Evolutionary conservation across 2,797 vertebrate species (phyloP).

Genomic region (Brachyrhaphis roseni): DNA sequence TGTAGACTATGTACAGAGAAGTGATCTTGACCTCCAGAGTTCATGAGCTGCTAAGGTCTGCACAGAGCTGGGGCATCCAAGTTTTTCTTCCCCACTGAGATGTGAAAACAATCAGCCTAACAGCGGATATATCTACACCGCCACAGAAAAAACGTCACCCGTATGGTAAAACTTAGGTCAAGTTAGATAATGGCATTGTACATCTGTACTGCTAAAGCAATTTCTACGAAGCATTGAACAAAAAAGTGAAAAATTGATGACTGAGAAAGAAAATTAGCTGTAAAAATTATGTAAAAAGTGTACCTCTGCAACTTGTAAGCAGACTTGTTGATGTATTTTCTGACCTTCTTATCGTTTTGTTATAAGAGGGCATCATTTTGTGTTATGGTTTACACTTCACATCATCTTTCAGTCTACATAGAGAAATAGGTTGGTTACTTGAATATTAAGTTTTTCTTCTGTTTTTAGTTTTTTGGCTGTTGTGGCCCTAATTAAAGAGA

Average conservation of each 20-base stretch:
- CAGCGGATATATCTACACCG: slow-evolving; percentile 51
- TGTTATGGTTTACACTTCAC: not conserved
- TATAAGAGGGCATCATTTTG: not conserved
- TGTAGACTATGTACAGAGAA: slow-evolving; percentile 54
- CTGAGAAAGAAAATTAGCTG: not conserved
- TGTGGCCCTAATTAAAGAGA: too few species aligned
- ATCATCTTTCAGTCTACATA: not conserved
- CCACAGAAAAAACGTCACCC: slow-evolving; percentile 56
- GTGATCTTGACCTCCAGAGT: slow-evolving; percentile 54
- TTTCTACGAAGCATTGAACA: too few species aligned
- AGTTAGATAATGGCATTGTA: slow-evolving; percentile 27
- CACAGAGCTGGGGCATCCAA: slow-evolving; percentile 40
- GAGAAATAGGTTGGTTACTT: not conserved
- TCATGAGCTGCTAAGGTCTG: slow-evolving; percentile 49
- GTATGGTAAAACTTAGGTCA: slow-evolving; percentile 31
- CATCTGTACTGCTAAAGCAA: slow-evolving; percentile 21
- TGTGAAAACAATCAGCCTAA: slow-evolving; percentile 64
- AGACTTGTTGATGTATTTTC: not conserved
- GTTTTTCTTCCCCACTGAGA: slow-evolving; percentile 60
- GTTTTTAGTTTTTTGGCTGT: too few species aligned
- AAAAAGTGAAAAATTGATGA: not conserved
- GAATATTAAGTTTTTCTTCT: too few species aligned
- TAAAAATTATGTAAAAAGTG: not conserved
- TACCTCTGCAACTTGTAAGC: not conserved
- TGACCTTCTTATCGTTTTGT: not conserved